phyloP scores from a whole-genome alignment of 2,888 invertebrate genomes.

The Ptilodon capucinus region DNA sequence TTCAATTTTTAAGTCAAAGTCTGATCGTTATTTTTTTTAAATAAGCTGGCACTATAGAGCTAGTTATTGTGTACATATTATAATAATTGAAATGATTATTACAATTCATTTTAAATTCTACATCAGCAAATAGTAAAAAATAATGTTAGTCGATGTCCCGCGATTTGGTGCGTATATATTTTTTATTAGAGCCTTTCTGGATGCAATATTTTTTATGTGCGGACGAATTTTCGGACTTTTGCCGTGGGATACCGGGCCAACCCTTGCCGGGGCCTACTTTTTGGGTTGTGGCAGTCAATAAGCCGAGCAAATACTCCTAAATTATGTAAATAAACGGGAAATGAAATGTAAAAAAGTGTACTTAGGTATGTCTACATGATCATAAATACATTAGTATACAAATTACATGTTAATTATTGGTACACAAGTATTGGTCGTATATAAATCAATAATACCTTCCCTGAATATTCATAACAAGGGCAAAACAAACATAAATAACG shows the following conservation, averaged over 20 bases:
- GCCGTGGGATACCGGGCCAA: constrained; percentile 36
- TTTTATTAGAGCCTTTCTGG: constrained; percentile 14
- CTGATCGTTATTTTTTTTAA: too few relatives aligned
- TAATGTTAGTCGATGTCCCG: too few relatives aligned
- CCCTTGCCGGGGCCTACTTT: constrained; percentile 36
- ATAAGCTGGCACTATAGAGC: too few relatives aligned
- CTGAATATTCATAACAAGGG: constrained; percentile 18
- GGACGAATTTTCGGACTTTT: constrained; percentile 29
- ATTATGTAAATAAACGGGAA: constrained; percentile 20
- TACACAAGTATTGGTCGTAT: neutral
- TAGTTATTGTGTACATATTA: too few relatives aligned
- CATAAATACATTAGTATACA: neutral
- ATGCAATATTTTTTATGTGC: constrained; percentile 19
- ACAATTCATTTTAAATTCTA: too few relatives aligned
- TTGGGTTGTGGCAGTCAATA: constrained; percentile 34
- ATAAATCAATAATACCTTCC: constrained; percentile 5
- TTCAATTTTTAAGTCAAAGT: too few relatives aligned
- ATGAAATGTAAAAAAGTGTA: constrained; percentile 4
- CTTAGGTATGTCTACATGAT: neutral
- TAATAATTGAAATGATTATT: too few relatives aligned
- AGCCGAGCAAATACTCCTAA: constrained; percentile 30
- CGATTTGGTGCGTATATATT: neutral
- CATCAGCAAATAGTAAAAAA: too few relatives aligned
- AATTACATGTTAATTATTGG: neutral
- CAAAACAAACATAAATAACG: constrained; percentile 20